These are phyloP conservation scores for Lasioglossum albipes DNA, from an alignment of 1,140 invertebrate species.

Conservation along the genomic window DNA sequence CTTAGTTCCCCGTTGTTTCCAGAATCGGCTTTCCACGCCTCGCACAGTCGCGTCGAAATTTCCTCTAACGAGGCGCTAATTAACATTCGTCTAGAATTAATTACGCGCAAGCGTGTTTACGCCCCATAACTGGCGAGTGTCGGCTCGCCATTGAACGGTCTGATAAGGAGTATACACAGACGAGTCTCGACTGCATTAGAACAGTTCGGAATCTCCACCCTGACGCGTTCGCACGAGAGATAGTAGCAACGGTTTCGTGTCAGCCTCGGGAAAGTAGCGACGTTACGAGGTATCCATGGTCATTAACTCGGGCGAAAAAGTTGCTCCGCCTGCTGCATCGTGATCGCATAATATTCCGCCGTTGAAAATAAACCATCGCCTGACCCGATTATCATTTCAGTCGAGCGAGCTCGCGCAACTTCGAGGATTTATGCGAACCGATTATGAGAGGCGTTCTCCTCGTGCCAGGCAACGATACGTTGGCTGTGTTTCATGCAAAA, in stretches of 20 bases:
- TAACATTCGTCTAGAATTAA: slow-evolving; percentile 20
- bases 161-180: slow-evolving; percentile 9
- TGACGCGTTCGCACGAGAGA: background rate
- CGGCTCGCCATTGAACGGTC: slow-evolving; percentile 1
- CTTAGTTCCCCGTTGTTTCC: background rate
- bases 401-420: too few species aligned
- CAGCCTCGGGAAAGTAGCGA: slow-evolving; percentile 1
- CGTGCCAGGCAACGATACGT: too few species aligned
- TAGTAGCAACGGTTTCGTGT: background rate
- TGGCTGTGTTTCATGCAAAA: too few species aligned
- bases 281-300: background rate
- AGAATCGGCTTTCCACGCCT: background rate
- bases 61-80: slow-evolving; percentile 12
- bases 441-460: too few species aligned
- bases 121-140: slow-evolving; percentile 1
- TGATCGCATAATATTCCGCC: too few species aligned
- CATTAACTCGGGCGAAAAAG: background rate
- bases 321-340: too few species aligned
- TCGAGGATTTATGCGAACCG: too few species aligned
- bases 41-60: background rate
- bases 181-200: slow-evolving; percentile 8
- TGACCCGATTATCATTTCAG: too few species aligned
- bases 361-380: too few species aligned
- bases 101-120: slow-evolving; percentile 20
- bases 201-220: slow-evolving; percentile 8